A percentile compares a stretch with the other conserved stretches of the same genome.
Evolutionary conservation across 2,888 invertebrate genomes (phyloP).

Genomic region (Augiades crinisus): DNA sequence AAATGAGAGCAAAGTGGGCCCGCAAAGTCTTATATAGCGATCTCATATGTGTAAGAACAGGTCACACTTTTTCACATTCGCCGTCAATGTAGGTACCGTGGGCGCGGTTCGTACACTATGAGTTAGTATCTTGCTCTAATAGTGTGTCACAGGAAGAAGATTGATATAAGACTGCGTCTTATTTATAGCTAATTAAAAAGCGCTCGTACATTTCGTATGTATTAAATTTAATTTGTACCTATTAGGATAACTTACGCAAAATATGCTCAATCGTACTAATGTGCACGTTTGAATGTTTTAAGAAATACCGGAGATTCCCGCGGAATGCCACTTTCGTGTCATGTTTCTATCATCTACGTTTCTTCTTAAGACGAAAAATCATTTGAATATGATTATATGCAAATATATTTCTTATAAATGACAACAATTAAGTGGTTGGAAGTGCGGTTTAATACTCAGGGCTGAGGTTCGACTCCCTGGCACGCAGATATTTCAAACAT

Average conservation of each 20-base stretch:
- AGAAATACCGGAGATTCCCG: neutral
- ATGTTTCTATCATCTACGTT: neutral
- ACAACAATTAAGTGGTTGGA: no score
- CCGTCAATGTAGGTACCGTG: constrained; percentile 50
- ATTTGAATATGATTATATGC: no score
- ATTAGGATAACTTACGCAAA: neutral
- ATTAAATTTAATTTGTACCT: neutral
- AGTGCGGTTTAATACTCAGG: no score
- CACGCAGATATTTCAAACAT: no score
- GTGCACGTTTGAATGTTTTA: neutral
- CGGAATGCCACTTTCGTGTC: neutral
- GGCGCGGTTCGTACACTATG: constrained; percentile 55
- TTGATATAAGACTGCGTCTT: constrained; percentile 16
- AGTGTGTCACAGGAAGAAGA: constrained; percentile 26
- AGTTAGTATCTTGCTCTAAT: constrained; percentile 22
- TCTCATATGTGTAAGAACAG: constrained; percentile 80
- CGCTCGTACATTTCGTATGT: neutral
- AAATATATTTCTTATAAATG: no score
- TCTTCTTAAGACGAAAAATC: no score
- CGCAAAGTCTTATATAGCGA: constrained; percentile 76
- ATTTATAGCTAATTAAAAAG: constrained; percentile 24
- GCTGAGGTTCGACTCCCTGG: no score
- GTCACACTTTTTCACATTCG: constrained; percentile 78
- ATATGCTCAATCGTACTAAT: neutral
- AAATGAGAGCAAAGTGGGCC: constrained; percentile 78